Base-by-base conservation (phyloP, 2,797 vertebrate species). In the Myioborus miniatus region DNA sequence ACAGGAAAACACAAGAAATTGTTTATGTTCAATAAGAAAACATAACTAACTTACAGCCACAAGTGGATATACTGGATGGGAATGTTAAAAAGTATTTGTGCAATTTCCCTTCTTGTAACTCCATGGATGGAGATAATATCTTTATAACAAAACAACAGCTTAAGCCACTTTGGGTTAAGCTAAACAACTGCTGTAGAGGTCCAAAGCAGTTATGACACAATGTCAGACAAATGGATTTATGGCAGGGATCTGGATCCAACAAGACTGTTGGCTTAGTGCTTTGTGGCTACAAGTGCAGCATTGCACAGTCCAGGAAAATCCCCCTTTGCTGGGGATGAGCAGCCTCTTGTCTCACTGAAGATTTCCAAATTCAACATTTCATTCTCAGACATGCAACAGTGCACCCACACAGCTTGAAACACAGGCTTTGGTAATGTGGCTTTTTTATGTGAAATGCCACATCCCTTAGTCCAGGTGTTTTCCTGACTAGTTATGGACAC, bases 191-290 rank as follows among this genome's bases (percentile, higher is more conserved):
- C 15, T 87, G 47, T 3, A 78, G 64, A 84, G 84, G 55, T 41
- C 72, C 82, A 91, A 89, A 94, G 91, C 63, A 75, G 70, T 80
- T 85, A 56, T 74, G 89, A 88, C 82, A 92, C 59, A 50, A 68
- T 37, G 11, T 92, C 88, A 92, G 78, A 80, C 60, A 62, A 89
- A 36, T 55, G 79, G 55, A 94, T 88, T 93, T 88, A 70, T 64
- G 83, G 41, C 67, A 71, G 1, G 34, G 53, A 24, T 82, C 74
- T 93, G 96, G 50, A 65, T 60, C 27, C 87, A 75, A n/a, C 15
- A 3, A 59, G 87, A 67, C 46, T 71, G 24, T 8, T 59, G 72
- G 50, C 62, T 81, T 30, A 12, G 12, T 47, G 27, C 36, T 83
- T 47, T 34, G 76, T 58, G 43, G 30, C 64, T 59, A 15, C 36